Percentiles rank a stretch among this genome's conserved stretches.
Evolutionary conservation across 2,888 invertebrate genomes (phyloP).

Genomic region (Harmothoe impar): DNA sequence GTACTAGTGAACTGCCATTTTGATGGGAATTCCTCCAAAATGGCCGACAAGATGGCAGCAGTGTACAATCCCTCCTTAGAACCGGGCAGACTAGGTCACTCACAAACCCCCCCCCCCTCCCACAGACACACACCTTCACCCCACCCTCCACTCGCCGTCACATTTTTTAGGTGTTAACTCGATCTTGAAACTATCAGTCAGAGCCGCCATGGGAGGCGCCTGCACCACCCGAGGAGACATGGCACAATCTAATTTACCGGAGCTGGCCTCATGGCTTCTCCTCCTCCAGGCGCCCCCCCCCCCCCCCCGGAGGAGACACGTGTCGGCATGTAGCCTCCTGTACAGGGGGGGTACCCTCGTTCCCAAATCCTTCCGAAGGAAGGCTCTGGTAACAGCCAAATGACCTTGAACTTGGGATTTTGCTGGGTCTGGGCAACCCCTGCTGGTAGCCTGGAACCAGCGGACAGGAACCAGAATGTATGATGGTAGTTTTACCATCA

Average conservation of each 20-base stretch:
- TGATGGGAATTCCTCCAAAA: background rate
- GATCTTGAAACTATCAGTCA: slow-evolving; percentile 49
- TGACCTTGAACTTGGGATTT: no score
- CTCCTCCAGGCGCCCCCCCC: background rate
- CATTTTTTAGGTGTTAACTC: slow-evolving; percentile 23
- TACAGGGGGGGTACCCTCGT: background rate
- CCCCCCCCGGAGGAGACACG: background rate
- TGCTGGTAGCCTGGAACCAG: no score
- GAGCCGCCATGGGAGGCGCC: background rate
- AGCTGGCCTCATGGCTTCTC: background rate
- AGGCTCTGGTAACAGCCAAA: no score
- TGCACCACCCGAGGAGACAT: background rate
- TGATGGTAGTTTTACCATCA: no score
- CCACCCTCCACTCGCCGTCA: background rate
- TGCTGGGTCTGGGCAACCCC: no score
- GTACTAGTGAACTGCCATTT: no score
- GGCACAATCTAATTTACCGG: slow-evolving; percentile 41
- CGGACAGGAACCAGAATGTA: no score
- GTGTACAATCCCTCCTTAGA: no score
- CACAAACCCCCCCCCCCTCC: no score
- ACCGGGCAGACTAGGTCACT: no score
- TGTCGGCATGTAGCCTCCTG: background rate
- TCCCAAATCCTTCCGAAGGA: no score
- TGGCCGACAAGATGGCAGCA: no score
- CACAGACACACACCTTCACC: background rate